These are phyloP conservation scores for Enchytraeus crypticus DNA, from an alignment of 2,888 invertebrate species.

Conservation along the genomic window DNA sequence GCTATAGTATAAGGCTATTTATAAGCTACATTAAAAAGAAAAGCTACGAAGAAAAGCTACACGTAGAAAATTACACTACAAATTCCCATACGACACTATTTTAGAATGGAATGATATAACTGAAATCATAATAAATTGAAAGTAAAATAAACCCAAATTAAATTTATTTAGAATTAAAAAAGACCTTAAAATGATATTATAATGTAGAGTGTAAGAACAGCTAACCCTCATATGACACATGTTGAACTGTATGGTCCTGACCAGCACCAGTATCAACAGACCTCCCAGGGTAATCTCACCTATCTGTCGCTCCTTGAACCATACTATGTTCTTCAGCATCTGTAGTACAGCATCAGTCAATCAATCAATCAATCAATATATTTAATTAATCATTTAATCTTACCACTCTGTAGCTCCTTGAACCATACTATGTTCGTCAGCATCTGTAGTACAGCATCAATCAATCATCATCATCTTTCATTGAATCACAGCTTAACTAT, in stretches of 20 bases:
- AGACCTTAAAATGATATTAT: neutral
- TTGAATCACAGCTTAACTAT: too few species aligned
- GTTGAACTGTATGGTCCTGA: slow-evolving; percentile 91
- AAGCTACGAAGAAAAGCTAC: too few species aligned
- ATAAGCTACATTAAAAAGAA: too few species aligned
- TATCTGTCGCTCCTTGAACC: slow-evolving; percentile 83
- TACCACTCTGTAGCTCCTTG: slow-evolving; percentile 73
- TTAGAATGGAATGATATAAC: neutral
- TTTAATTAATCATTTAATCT: too few species aligned
- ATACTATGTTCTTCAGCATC: slow-evolving; percentile 76
- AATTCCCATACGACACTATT: too few species aligned
- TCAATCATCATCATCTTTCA: too few species aligned
- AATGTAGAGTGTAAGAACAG: neutral
- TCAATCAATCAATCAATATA: too few species aligned
- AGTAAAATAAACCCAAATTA: too few species aligned
- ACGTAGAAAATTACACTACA: too few species aligned
- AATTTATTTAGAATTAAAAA: neutral
- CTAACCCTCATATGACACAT: slow-evolving; percentile 80
- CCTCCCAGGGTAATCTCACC: slow-evolving; percentile 90
- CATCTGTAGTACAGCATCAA: slow-evolving; percentile 63
- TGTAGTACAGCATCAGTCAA: too few species aligned
- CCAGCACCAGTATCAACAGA: slow-evolving; percentile 83
- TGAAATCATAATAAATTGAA: neutral
- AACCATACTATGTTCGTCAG: slow-evolving; percentile 86
- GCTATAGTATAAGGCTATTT: too few species aligned